A percentile compares a stretch with the other conserved stretches of the same genome.
These are phyloP conservation scores for Tiaroga cobitis DNA, from an alignment of 2,797 vertebrate genomes.

Conservation along the genomic window DNA sequence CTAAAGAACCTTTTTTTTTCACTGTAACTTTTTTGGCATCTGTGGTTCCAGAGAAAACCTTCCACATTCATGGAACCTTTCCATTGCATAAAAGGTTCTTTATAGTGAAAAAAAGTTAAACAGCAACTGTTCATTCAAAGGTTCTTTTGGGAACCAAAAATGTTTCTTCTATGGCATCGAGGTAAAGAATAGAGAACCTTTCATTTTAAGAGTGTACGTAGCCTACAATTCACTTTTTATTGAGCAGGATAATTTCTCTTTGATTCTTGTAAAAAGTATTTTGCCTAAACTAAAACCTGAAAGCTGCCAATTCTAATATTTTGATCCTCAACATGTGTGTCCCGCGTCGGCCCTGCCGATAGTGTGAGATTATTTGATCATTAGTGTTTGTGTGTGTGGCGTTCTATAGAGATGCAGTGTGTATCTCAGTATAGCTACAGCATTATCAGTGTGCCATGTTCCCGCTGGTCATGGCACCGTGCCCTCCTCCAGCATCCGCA, in stretches of 20 bases:
- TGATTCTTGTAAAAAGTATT: constrained; percentile 9
- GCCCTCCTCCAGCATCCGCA: constrained; percentile 73
- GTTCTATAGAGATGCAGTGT: constrained; percentile 34
- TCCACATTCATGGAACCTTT: background rate
- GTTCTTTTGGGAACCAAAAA: background rate
- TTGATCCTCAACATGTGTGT: constrained; percentile 11
- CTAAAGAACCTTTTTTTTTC: background rate
- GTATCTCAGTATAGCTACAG: constrained; percentile 48
- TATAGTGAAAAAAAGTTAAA: background rate
- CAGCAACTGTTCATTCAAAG: background rate
- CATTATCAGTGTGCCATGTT: constrained; percentile 53
- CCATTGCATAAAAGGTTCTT: background rate
- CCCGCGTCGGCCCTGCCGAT: background rate
- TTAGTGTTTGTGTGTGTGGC: constrained; percentile 37
- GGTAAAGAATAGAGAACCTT: background rate
- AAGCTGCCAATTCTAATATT: background rate
- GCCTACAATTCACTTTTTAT: background rate
- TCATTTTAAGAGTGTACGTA: background rate
- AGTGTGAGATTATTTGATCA: constrained; percentile 10
- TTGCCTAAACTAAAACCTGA: background rate
- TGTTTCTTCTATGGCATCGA: background rate
- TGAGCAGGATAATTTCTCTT: background rate
- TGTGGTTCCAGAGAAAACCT: background rate
- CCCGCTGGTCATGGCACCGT: constrained; percentile 67
- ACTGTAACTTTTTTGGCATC: background rate